A percentile compares a stretch with the other conserved stretches of the same genome.
These are phyloP conservation scores for Aegithalos caudatus DNA, from an alignment of 2,113 vertebrate species.

Conservation along the genomic window DNA sequence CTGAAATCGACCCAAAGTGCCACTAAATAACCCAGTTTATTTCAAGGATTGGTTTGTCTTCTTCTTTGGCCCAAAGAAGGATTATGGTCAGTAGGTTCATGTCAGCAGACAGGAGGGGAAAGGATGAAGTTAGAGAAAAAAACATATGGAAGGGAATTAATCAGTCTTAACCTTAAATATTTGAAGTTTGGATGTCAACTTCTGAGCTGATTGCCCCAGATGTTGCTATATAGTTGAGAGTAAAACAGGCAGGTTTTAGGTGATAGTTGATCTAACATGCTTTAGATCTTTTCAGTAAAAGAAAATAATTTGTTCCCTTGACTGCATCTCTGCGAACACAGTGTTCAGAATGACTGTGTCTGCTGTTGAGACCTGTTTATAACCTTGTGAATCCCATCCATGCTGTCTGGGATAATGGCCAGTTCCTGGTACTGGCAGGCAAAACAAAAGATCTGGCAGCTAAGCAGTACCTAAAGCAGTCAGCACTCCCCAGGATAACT, in stretches of 20 bases:
- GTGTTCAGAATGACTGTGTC: not conserved
- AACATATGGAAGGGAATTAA: rapidly evolving
- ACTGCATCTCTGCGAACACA: not conserved
- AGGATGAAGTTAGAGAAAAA: not conserved
- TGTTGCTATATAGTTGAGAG: not conserved
- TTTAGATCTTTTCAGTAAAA: not conserved
- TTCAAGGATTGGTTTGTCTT: not conserved
- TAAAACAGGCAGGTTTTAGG: not conserved
- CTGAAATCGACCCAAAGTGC: not conserved
- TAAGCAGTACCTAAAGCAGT: not conserved
- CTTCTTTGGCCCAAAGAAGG: not conserved
- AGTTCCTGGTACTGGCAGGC: not conserved
- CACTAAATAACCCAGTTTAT: not conserved
- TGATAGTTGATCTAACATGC: not conserved
- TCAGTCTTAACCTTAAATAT: not conserved
- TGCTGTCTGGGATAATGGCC: not conserved
- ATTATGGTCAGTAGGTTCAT: not conserved
- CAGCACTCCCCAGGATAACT: not conserved
- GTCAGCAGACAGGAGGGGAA: not conserved
- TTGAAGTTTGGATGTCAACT: not conserved
- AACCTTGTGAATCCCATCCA: not conserved
- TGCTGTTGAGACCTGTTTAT: not conserved
- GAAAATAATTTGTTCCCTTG: not conserved
- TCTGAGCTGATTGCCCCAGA: not conserved
- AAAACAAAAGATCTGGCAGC: not conserved